Evolutionary conservation across 2,888 invertebrate genomes (phyloP).

Genomic region (Epicampocera succincta): DNA sequence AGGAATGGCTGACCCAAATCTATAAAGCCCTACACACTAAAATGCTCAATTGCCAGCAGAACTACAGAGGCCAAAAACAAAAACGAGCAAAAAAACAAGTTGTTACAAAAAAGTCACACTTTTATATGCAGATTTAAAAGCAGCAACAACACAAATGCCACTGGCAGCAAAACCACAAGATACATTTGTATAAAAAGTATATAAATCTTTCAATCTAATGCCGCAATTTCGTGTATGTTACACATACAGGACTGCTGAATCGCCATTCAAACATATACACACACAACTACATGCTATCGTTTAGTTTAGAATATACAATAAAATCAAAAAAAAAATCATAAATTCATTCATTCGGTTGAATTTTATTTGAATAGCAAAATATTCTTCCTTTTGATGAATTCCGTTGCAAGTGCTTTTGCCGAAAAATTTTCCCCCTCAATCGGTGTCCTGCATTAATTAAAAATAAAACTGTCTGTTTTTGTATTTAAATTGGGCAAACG

Average conservation of each 20-base stretch:
- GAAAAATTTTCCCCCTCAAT: neutral
- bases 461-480: neutral
- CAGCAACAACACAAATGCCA: conserved; percentile 23
- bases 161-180: conserved; percentile 28
- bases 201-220: conserved; percentile 57
- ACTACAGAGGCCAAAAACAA: neutral
- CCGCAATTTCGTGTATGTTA: conserved; percentile 54
- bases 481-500: neutral
- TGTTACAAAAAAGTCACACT: conserved; percentile 1
- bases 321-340: conserved; percentile 36
- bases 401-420: conserved; percentile 12
- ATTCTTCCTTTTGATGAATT: conserved; percentile 37
- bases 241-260: neutral
- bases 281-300: neutral
- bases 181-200: conserved; percentile 42
- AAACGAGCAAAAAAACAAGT: neutral
- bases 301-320: conserved; percentile 33
- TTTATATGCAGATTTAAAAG: conserved; percentile 34
- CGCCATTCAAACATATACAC: conserved; percentile 4
- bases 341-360: conserved; percentile 54
- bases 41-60: conserved; percentile 48
- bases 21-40: conserved; percentile 52
- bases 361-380: conserved; percentile 49
- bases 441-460: conserved; percentile 15
- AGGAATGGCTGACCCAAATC: conserved; percentile 64